These are phyloP conservation scores for Dasysyrphus albostriatus DNA, from an alignment of 2,888 invertebrate genomes.

Conservation along the genomic window DNA sequence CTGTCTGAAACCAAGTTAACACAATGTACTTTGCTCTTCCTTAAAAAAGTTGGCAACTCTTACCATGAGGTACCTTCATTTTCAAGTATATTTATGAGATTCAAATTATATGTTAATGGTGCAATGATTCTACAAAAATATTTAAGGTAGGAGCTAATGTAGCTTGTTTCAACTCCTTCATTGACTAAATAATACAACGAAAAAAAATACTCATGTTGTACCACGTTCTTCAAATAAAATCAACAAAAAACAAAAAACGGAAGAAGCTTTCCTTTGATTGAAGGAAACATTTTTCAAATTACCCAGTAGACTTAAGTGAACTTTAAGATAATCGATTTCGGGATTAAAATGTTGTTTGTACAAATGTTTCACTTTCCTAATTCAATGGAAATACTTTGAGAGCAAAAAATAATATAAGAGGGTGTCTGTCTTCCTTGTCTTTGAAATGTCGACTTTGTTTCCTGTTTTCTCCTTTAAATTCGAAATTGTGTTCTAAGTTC, in stretches of 20 bases:
- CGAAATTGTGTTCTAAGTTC: conserved; percentile 45
- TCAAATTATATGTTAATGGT: too few relatives aligned
- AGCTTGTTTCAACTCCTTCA: background rate
- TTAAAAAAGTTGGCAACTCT: too few relatives aligned
- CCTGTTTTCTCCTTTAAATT: conserved; percentile 58
- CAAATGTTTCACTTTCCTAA: conserved; percentile 45
- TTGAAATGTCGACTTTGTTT: conserved; percentile 58
- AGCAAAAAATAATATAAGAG: conserved; percentile 9
- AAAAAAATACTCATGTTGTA: conserved; percentile 32
- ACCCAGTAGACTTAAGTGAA: conserved; percentile 44
- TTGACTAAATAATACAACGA: background rate
- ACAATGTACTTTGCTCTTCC: too few relatives aligned
- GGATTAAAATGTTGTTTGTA: conserved; percentile 44
- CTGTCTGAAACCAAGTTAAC: too few relatives aligned
- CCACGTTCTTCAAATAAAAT: background rate
- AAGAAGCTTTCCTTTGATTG: background rate
- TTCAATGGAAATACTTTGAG: conserved; percentile 40
- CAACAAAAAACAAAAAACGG: background rate
- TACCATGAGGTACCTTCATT: too few relatives aligned
- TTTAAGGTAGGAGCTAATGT: background rate
- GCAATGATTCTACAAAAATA: conserved; percentile 14
- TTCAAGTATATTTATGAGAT: too few relatives aligned
- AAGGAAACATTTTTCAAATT: conserved; percentile 34
- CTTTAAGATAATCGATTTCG: conserved; percentile 55
- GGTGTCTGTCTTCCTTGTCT: conserved; percentile 17